Evolutionary conservation across 2,113 vertebrate species (phyloP), one percentile per base, ranked within the genome.

Genomic region (Notothenia coriiceps): DNA sequence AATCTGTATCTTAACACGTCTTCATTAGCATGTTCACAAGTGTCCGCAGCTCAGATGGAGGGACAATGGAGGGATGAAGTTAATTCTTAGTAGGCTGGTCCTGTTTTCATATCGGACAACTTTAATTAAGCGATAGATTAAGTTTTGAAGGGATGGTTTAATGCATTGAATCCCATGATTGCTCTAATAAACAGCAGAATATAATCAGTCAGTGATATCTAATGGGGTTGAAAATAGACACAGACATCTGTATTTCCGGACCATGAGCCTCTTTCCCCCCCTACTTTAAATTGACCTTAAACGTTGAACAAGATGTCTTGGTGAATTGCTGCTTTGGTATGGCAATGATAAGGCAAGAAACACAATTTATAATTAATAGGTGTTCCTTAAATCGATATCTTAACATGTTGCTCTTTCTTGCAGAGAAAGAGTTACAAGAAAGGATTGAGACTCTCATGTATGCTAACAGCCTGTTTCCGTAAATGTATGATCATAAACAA

Each of bases 61-160:
- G 88, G 90, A 94, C 92, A 95, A 94, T 91, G 95, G 94, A 94
- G 92, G 93, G 87, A 75, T 93, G 82, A 94, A 96, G 92, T 96
- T 95, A 92, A 90, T 94, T 95, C 92, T 93, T 94, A 94, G 94
- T 92, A 91, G 94, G 91, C 93, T 85, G 88, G 88, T 93, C 95
- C 94, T 94, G 94, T 96, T 97, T 96, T 96, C 96, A 95, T 95
- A 95, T 93, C 93, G 95, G 94, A 92, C 93, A 95, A 95, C 91
- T 95, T 96, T 97, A 98, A 98, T 98, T 97, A 97, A 97, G 94
- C 96, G 93, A 96, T 96, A 97, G 95, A 97, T 97, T 96, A 96
- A 93, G 89, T 95, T 96, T 95, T 96, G 95, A 96, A 94, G 95
- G 94, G 94, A 94, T 82, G 93, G 71, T 96, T 89, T 92, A 80